phyloP scores from a whole-genome alignment of 2,113 vertebrate species.

The Vombatus ursinus region DNA sequence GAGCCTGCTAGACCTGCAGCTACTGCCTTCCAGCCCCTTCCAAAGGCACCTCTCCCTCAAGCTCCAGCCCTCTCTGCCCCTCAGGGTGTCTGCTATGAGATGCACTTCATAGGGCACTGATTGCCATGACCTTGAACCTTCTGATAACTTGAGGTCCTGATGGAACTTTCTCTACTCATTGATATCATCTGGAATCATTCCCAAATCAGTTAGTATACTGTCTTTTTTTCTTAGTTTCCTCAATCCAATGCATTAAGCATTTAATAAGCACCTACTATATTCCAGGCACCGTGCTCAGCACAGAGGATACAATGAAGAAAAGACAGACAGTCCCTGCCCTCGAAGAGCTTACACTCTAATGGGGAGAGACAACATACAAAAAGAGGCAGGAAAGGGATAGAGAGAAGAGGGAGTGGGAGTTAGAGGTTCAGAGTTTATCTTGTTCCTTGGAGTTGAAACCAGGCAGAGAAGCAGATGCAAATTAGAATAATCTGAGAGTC shows the following conservation, averaged over 20 bases:
- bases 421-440: neutral
- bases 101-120: neutral
- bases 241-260: neutral
- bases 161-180: neutral
- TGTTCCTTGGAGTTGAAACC: neutral
- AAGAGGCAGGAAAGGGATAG: neutral
- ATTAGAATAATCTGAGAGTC: neutral
- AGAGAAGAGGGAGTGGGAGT: neutral
- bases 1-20: neutral
- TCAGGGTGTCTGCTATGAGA: neutral
- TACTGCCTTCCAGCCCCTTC: neutral
- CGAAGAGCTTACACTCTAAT: neutral
- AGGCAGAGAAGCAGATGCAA: neutral
- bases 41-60: neutral
- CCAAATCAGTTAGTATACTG: neutral
- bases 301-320: neutral
- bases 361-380: neutral
- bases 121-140: neutral
- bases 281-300: too few relatives aligned
- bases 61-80: neutral
- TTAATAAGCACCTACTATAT: neutral
- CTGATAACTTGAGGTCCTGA: neutral
- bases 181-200: neutral
- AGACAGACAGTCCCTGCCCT: neutral
- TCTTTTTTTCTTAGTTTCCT: neutral